Conservation (phyloP, 2,888 invertebrate species). For the Mesochorus sp. region DNA sequence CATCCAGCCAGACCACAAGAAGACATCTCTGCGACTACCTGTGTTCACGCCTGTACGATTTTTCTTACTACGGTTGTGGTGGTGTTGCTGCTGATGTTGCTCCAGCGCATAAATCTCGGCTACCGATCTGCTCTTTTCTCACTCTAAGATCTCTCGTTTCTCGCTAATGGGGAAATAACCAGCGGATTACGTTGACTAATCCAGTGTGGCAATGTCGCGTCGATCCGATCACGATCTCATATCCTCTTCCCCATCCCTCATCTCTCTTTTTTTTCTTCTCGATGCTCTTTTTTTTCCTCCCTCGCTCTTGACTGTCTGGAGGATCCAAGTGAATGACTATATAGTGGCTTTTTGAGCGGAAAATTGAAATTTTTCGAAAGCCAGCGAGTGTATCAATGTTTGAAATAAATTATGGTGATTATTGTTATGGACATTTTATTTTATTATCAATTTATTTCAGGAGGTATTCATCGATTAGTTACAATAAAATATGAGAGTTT, state of each 20-base stretch:
- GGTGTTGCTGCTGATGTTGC: background rate
- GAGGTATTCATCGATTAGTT: too few relatives aligned
- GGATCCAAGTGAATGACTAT: background rate
- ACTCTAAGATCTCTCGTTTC: constrained; percentile 28
- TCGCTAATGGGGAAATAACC: constrained; percentile 79
- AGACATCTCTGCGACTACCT: constrained; percentile 53
- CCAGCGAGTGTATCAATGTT: background rate
- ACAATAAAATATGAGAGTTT: too few relatives aligned
- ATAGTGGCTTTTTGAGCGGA: background rate
- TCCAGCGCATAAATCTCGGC: constrained; percentile 64
- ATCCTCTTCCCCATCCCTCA: constrained; percentile 25
- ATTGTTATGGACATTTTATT: too few relatives aligned
- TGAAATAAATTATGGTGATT: too few relatives aligned
- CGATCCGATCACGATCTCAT: constrained; percentile 69
- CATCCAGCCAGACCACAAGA: background rate
- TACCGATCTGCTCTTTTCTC: constrained; percentile 65
- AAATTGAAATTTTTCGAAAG: background rate
- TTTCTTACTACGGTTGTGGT: background rate
- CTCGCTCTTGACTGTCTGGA: constrained; percentile 12
- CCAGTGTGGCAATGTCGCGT: constrained; percentile 62
- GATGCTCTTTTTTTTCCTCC: constrained; percentile 4
- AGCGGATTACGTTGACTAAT: constrained; percentile 77
- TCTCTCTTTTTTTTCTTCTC: background rate
- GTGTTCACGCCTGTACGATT: constrained; percentile 53
- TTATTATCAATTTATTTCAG: too few relatives aligned